phyloP scores from a whole-genome alignment of 2,797 vertebrate genomes.

The Labeo calbasu region DNA sequence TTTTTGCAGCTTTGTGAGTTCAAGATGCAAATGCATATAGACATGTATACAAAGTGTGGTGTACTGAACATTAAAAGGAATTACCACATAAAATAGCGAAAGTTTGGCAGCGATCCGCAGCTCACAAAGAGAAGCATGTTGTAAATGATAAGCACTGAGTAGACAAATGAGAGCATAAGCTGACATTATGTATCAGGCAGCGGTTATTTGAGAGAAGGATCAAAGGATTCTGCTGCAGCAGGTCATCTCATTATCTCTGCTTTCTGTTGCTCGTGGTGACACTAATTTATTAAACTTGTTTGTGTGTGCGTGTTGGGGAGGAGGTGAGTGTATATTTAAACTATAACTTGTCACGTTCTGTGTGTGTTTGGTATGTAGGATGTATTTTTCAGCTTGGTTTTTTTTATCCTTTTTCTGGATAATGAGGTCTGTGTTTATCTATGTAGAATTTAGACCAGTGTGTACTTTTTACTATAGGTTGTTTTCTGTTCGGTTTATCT shows the following conservation, averaged over 20 bases:
- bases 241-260: slow-evolving; percentile 30
- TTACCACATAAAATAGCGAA: background rate
- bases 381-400: background rate
- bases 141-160: background rate
- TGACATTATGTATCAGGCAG: slow-evolving; percentile 7
- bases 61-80: slow-evolving; percentile 11
- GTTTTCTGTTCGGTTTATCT: background rate
- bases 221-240: slow-evolving; percentile 20
- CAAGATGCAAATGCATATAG: background rate
- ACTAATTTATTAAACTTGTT: slow-evolving; percentile 25
- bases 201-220: slow-evolving; percentile 26
- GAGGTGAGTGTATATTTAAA: background rate
- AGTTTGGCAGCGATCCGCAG: slow-evolving; percentile 13
- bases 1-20: background rate
- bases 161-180: slow-evolving; percentile 25
- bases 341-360: background rate
- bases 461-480: background rate
- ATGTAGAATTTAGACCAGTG: background rate
- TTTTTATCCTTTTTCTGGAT: slow-evolving; percentile 1
- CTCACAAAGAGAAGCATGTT: slow-evolving; percentile 11
- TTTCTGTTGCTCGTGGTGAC: slow-evolving; percentile 6
- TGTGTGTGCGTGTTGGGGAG: slow-evolving; percentile 5
- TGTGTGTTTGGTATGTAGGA: slow-evolving; percentile 13
- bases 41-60: background rate
- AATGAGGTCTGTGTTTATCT: slow-evolving; percentile 28